These are phyloP conservation scores for Shinisaurus crocodilurus DNA, from an alignment of 2,113 vertebrate genomes.

Conservation along the genomic window DNA sequence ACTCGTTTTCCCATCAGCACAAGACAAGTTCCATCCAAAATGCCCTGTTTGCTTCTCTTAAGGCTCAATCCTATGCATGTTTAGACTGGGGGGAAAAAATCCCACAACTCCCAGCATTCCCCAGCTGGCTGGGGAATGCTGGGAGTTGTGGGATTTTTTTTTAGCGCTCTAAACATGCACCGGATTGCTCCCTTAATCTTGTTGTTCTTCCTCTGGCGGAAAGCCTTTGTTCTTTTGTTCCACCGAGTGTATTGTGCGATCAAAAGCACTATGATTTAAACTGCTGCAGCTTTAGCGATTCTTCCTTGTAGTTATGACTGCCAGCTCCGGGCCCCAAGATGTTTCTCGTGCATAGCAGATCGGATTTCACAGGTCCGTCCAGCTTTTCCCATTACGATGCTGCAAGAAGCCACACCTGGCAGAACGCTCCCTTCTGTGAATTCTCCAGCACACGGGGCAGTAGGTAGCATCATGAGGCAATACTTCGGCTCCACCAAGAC, in stretches of 20 bases:
- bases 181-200: no score
- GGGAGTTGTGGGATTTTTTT: no score
- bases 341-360: not conserved
- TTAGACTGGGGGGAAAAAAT: no score
- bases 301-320: not conserved
- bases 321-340: not conserved
- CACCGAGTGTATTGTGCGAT: not conserved
- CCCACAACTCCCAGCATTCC: no score
- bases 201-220: not conserved
- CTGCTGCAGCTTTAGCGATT: no score
- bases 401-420: not conserved
- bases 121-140: no score
- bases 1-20: not conserved
- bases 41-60: not conserved
- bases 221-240: not conserved
- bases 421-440: not conserved
- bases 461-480: not conserved
- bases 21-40: not conserved
- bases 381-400: not conserved
- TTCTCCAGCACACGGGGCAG: not conserved
- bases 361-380: not conserved
- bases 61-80: no score
- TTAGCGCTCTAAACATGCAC: no score
- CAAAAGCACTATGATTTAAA: no score
- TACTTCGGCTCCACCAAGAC: not conserved